phyloP scores from a whole-genome alignment of 1,140 invertebrate species.

The Drosophila nigrodunni region DNA sequence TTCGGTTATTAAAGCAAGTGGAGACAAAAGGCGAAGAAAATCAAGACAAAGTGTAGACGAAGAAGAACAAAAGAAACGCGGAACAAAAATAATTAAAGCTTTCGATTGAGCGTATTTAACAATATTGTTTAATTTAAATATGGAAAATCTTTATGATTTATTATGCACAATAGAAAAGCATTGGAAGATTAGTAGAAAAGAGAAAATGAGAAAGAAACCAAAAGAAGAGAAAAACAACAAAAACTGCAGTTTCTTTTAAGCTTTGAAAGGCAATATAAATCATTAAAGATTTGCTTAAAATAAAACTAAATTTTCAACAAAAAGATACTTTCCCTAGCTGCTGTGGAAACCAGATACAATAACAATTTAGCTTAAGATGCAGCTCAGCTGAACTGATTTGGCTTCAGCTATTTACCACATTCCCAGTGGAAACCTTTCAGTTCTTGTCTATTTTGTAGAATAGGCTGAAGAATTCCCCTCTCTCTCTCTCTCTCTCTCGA shows the following conservation, averaged over 20 bases:
- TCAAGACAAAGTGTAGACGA: constrained; percentile 1
- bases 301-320: too few species aligned
- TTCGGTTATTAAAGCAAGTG: constrained; percentile 60
- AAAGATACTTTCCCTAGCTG: background rate
- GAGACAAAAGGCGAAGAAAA: background rate
- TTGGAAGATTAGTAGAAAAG: too few species aligned
- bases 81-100: background rate
- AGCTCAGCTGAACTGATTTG: constrained; percentile 1
- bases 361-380: background rate
- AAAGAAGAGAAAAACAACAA: too few species aligned
- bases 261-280: too few species aligned
- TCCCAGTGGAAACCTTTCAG: constrained; percentile 9
- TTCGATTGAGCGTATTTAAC: background rate
- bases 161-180: too few species aligned
- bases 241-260: too few species aligned
- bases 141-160: too few species aligned
- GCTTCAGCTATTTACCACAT: constrained; percentile 2
- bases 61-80: background rate
- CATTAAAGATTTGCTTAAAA: too few species aligned
- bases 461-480: background rate
- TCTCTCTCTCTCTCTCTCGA: background rate
- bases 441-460: constrained; percentile 6
- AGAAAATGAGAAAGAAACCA: too few species aligned
- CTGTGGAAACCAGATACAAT: background rate
- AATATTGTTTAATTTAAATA: too few species aligned